Evolutionary conservation across 1,140 invertebrate species (phyloP).

Genomic region (Drosophila melanogaster): Release_6_plus_ISO1_MT NT_033777.3:27003001-27003500

Average conservation of each 20-base stretch:
- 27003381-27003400: conserved; percentile 24
- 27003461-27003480: conserved; percentile 2
- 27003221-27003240: too few relatives aligned
- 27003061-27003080: conserved; percentile 35
- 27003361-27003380: conserved; percentile 67
- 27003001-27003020: conserved; percentile 26
- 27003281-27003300: background rate
- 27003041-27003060: conserved; percentile 26
- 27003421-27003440: background rate
- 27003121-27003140: conserved; percentile 17
- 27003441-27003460: background rate
- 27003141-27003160: conserved; percentile 9
- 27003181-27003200: conserved; percentile 6
- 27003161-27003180: background rate
- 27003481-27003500: background rate
- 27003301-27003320: background rate
- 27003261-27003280: conserved; percentile 28
- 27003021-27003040: conserved; percentile 28
- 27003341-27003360: conserved; percentile 61
- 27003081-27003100: background rate
- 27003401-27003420: conserved; percentile 5
- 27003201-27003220: too few relatives aligned
- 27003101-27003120: conserved; percentile 24
- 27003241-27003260: conserved; percentile 28
- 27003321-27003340: conserved; percentile 45